Evolutionary conservation across 2,888 invertebrate species (phyloP).

Genomic region (Linnaemya tessellans): DNA sequence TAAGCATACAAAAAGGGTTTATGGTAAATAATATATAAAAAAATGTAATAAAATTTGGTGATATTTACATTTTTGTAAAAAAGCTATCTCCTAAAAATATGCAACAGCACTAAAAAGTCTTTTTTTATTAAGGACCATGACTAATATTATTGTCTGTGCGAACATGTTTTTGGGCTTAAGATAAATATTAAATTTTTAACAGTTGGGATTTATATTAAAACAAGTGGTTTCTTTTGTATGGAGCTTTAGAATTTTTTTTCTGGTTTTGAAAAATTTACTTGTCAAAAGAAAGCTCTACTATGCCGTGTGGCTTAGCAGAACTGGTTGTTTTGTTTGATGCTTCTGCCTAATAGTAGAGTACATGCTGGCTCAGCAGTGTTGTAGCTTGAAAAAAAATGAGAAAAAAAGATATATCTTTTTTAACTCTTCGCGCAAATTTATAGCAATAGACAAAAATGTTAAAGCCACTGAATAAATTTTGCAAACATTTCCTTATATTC

Average conservation of each 20-base stretch:
- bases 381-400: too few relatives aligned
- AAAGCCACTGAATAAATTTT: too few relatives aligned
- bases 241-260: neutral
- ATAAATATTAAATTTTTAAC: conserved; percentile 22
- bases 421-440: too few relatives aligned
- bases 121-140: conserved; percentile 44
- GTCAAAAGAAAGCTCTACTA: neutral
- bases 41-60: conserved; percentile 57
- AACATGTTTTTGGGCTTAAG: neutral
- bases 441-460: too few relatives aligned
- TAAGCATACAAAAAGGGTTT: conserved; percentile 29
- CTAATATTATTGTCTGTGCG: conserved; percentile 32
- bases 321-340: too few relatives aligned
- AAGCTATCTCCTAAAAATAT: neutral
- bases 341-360: too few relatives aligned
- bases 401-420: too few relatives aligned
- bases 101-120: conserved; percentile 14
- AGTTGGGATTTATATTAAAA: neutral
- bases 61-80: conserved; percentile 60
- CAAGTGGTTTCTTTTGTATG: neutral
- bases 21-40: conserved; percentile 48
- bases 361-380: too few relatives aligned
- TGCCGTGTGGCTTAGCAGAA: neutral
- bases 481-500: too few relatives aligned
- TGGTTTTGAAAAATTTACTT: neutral